A percentile compares a stretch with the other conserved stretches of the same genome.
Conservation (phyloP, 92 coral and sea anemone species). For the Plumapathes pennacea region DNA sequence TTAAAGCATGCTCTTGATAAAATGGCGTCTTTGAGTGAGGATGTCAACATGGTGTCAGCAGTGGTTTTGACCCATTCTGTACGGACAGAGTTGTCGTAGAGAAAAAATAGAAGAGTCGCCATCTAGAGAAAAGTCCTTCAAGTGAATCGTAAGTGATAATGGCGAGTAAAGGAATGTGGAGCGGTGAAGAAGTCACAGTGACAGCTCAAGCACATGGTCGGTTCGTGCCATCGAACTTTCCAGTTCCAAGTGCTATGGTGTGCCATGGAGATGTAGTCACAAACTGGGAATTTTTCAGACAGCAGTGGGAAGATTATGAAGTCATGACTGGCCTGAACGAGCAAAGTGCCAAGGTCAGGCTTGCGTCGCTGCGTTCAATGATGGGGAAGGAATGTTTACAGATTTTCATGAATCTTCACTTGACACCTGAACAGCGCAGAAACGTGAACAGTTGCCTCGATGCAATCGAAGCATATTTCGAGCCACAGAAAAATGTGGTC, state of each 20-base stretch:
- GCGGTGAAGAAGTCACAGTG: no score
- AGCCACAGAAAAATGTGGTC: constrained; percentile 42
- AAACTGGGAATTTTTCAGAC: constrained; percentile 40
- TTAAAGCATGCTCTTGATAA: no score
- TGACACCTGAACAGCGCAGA: not conserved
- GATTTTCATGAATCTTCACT: constrained; percentile 11
- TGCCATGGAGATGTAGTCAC: constrained; percentile 15
- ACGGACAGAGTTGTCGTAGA: no score
- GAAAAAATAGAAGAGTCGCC: no score
- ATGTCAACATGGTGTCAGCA: no score
- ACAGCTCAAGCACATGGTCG: no score
- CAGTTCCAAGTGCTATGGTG: constrained; percentile 34
- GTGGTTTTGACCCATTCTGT: no score
- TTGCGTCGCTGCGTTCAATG: constrained; percentile 8
- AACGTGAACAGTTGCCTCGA: constrained; percentile 8
- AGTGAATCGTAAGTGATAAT: no score
- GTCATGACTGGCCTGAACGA: constrained; percentile 28
- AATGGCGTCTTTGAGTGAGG: no score
- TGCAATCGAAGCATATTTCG: constrained; percentile 29
- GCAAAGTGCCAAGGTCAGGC: constrained; percentile 4
- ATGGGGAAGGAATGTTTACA: constrained; percentile 40
- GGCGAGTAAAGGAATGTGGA: no score
- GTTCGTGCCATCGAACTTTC: constrained; percentile 44
- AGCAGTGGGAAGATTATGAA: constrained; percentile 43
- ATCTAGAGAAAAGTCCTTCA: no score